Evolutionary conservation across 2,888 invertebrate species (phyloP).

Genomic region (Acanthococcus lagerstroemiae): DNA sequence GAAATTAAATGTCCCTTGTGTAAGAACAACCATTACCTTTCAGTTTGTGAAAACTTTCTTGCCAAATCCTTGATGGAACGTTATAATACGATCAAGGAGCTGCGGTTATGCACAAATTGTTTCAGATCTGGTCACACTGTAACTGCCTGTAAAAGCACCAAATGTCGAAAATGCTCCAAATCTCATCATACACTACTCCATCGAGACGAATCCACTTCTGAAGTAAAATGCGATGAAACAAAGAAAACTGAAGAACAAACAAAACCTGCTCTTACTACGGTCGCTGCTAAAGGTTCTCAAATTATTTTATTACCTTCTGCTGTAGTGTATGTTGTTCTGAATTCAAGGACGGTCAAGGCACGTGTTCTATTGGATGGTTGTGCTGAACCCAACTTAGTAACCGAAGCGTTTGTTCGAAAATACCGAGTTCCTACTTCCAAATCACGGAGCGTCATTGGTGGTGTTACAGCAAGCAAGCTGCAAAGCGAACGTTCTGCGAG

Average conservation of each 20-base stretch:
- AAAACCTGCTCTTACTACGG: not conserved
- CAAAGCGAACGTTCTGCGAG: not conserved
- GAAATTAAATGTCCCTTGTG: not conserved
- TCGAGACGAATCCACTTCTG: too few relatives aligned
- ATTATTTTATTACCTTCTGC: not conserved
- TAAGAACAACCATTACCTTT: not conserved
- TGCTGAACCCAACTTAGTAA: not conserved
- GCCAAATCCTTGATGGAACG: not conserved
- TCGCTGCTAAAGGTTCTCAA: not conserved
- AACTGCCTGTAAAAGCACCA: too few relatives aligned
- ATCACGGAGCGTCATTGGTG: not conserved
- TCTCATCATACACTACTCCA: not conserved
- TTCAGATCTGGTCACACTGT: not conserved
- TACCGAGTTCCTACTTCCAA: not conserved
- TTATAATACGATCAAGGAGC: not conserved
- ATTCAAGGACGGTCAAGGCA: not conserved
- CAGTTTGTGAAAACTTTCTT: not conserved
- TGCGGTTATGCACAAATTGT: not conserved
- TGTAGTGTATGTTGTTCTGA: not conserved
- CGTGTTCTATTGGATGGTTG: not conserved
- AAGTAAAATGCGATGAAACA: not conserved
- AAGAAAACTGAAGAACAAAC: too few relatives aligned
- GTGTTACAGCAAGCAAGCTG: not conserved
- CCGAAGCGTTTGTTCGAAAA: not conserved
- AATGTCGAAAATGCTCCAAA: not conserved